Conservation (phyloP, 2,113 vertebrate genomes). For the Crotophaga sulcirostris region DNA sequence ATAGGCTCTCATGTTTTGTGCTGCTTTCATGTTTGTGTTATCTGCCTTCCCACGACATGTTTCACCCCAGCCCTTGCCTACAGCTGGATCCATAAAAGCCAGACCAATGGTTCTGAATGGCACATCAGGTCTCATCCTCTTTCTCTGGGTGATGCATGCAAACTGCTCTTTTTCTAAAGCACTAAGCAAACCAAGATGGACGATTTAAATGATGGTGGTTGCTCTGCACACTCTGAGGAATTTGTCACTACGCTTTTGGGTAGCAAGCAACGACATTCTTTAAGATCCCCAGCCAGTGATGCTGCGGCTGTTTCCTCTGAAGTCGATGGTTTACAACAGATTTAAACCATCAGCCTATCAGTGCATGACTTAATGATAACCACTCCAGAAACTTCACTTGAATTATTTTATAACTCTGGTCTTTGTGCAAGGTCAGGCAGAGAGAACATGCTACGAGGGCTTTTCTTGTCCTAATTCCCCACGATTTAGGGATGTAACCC, state of each 20-base stretch:
- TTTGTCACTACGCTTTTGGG: not conserved
- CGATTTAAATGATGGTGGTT: not conserved
- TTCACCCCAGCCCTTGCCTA: slow-evolving; percentile 45
- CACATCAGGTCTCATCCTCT: slow-evolving; percentile 25
- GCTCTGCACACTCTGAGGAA: not conserved
- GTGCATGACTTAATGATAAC: not conserved
- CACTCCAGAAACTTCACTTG: not conserved
- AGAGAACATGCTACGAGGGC: accelerated
- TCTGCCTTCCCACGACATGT: slow-evolving; percentile 63
- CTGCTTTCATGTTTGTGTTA: slow-evolving; percentile 71
- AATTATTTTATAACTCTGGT: not conserved
- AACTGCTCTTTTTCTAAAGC: not conserved
- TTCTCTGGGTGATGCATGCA: not conserved
- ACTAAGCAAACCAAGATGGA: not conserved
- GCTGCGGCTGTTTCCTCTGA: not conserved
- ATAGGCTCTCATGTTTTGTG: slow-evolving; percentile 66
- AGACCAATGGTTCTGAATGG: not conserved
- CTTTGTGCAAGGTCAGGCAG: not conserved
- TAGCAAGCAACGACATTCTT: not conserved
- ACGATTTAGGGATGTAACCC: not conserved
- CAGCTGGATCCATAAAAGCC: slow-evolving; percentile 33
- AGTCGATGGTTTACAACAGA: not conserved
- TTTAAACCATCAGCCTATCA: not conserved
- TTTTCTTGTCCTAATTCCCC: not conserved
- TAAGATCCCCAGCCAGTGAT: not conserved